Evolutionary conservation across 2,888 invertebrate genomes (phyloP).

Genomic region (Leptopterna dolabrata): DNA sequence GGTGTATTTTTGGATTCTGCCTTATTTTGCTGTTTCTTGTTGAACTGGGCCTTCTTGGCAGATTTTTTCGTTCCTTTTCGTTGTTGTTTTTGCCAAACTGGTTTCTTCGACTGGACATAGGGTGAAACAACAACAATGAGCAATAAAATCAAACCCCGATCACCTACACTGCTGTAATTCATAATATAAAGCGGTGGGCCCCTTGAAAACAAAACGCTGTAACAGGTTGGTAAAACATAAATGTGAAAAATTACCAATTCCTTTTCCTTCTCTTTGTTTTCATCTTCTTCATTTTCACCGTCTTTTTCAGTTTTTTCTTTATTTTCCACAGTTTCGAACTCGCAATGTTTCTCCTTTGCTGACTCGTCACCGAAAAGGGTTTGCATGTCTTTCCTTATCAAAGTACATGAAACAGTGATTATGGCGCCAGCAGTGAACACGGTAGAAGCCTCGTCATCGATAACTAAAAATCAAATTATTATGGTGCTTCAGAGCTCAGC

Average conservation of each 20-base stretch:
- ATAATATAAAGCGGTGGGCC: no score
- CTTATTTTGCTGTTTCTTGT: constrained; percentile 66
- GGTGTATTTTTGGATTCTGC: constrained; percentile 58
- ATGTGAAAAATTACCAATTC: constrained; percentile 21
- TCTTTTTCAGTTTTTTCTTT: constrained; percentile 71
- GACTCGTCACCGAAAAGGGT: constrained; percentile 84
- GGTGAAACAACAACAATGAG: no score
- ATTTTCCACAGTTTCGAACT: constrained; percentile 66
- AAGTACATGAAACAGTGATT: constrained; percentile 93
- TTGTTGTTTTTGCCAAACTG: constrained; percentile 83
- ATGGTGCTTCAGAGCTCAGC: no score
- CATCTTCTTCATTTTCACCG: constrained; percentile 71
- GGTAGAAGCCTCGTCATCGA: constrained; percentile 96
- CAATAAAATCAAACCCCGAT: no score
- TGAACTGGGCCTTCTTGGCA: constrained; percentile 70
- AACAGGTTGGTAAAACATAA: no score
- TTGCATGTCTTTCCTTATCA: constrained; percentile 86
- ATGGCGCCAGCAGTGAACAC: constrained; percentile 97
- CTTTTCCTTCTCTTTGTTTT: constrained; percentile 64
- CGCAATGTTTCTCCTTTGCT: constrained; percentile 73
- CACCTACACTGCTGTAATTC: no score
- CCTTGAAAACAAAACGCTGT: no score
- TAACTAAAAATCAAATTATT: constrained; percentile 75
- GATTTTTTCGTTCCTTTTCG: constrained; percentile 75
- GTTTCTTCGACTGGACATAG: constrained; percentile 67